Percentiles rank a stretch among this genome's conserved stretches.
These are phyloP conservation scores for Andrena bicolor DNA, from an alignment of 2,888 invertebrate species.

Conservation along the genomic window DNA sequence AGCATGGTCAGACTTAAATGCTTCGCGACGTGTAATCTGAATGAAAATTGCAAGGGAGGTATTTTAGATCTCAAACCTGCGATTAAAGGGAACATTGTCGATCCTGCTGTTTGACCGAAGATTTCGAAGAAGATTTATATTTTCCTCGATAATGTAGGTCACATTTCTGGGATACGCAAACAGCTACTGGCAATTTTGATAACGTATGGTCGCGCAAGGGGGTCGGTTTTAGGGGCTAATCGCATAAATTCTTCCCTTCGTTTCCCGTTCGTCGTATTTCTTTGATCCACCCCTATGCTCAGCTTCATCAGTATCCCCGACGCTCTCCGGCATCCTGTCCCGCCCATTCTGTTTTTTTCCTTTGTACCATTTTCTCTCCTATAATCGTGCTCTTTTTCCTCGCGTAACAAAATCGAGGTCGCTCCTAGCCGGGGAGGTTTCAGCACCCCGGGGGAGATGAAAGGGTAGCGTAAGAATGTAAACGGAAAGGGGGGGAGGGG, in stretches of 20 bases:
- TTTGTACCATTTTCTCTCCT: not conserved
- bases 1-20: too few species aligned
- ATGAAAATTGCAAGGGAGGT: too few species aligned
- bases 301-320: not conserved
- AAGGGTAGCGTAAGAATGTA: conserved; percentile 31
- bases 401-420: not conserved
- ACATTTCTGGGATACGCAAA: not conserved
- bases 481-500: not conserved
- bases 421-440: conserved; percentile 3
- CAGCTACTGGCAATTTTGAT: conserved; percentile 14
- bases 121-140: not conserved
- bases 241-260: conserved; percentile 32
- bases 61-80: too few species aligned
- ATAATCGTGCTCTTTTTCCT: not conserved
- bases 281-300: conserved; percentile 13
- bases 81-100: too few species aligned
- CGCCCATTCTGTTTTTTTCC: not conserved
- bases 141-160: not conserved
- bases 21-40: too few species aligned
- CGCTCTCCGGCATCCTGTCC: not conserved
- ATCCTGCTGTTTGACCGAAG: too few species aligned
- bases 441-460: not conserved
- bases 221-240: conserved; percentile 35
- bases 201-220: not conserved
- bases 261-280: conserved; percentile 16